Conservation (phyloP, 2,888 invertebrate species). For the Drosophila yooni region DNA sequence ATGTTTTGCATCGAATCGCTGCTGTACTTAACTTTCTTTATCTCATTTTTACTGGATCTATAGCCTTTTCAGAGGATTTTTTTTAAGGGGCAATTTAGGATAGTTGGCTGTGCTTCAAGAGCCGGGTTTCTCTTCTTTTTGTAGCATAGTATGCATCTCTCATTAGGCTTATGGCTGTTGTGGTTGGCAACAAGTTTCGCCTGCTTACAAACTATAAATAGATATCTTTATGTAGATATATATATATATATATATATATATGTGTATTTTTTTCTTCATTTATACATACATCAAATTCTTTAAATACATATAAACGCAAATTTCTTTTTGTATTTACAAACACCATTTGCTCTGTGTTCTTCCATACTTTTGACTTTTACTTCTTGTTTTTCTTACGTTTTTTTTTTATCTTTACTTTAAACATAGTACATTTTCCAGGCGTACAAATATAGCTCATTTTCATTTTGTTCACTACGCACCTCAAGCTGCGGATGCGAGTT, state of each 20-base stretch:
- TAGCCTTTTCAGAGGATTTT: slow-evolving; percentile 9
- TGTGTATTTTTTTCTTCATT: neutral
- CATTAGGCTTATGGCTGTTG: slow-evolving; percentile 55
- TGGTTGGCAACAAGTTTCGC: slow-evolving; percentile 37
- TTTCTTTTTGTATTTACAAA: slow-evolving; percentile 47
- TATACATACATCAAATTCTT: slow-evolving; percentile 31
- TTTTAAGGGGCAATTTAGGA: neutral
- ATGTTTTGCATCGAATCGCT: neutral
- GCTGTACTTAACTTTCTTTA: neutral
- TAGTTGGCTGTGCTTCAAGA: slow-evolving; percentile 35
- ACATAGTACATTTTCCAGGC: slow-evolving; percentile 15
- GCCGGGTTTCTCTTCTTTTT: neutral
- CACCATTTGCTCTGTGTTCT: slow-evolving; percentile 12
- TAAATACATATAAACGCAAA: slow-evolving; percentile 61
- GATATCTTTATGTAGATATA: slow-evolving; percentile 17
- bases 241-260: slow-evolving; percentile 1
- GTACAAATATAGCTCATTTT: slow-evolving; percentile 22
- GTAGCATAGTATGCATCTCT: slow-evolving; percentile 37
- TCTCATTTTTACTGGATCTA: slow-evolving; percentile 3
- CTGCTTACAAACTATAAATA: slow-evolving; percentile 40
- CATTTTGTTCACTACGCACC: neutral
- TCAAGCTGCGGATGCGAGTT: slow-evolving; percentile 8
- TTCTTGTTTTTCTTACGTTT: slow-evolving; percentile 1
- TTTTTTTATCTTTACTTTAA: slow-evolving; percentile 15
- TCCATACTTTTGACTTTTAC: slow-evolving; percentile 9